Evolutionary conservation across 2,888 invertebrate species (phyloP).

Genomic region (Eumacrocentrus americanus): DNA sequence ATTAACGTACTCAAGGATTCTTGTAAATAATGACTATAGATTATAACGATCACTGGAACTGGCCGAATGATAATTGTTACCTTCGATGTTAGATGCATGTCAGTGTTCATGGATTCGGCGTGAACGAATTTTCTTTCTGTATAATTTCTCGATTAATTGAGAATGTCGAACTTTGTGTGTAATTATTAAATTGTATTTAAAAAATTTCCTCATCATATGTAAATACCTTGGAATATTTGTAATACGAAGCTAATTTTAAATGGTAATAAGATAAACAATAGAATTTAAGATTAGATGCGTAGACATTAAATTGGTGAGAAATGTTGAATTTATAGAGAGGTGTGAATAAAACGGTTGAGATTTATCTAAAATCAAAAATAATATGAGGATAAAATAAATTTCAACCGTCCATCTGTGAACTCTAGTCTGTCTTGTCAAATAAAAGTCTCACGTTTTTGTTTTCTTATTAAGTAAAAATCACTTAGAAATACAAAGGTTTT

Average conservation of each 20-base stretch:
- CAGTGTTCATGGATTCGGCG: no score
- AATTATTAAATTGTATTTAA: not conserved
- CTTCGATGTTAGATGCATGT: no score
- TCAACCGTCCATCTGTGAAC: conserved; percentile 39
- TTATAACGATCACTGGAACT: no score
- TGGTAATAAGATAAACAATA: conserved; percentile 24
- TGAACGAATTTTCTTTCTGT: no score
- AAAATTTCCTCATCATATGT: conserved; percentile 29
- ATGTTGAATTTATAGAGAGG: conserved; percentile 31
- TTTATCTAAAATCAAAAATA: conserved; percentile 29
- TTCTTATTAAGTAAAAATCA: conserved; percentile 22
- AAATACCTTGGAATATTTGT: conserved; percentile 36
- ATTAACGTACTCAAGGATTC: no score
- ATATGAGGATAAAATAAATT: conserved; percentile 31
- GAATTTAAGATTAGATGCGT: no score
- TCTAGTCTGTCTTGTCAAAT: conserved; percentile 33
- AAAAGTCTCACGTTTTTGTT: conserved; percentile 20
- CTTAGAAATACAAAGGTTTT: not conserved
- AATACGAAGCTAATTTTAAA: conserved; percentile 31
- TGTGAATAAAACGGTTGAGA: conserved; percentile 34
- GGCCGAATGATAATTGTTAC: no score
- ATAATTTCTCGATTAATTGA: no score
- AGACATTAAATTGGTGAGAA: no score
- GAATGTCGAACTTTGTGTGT: no score
- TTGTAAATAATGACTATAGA: no score